Percentiles rank a stretch among this genome's conserved stretches.
Evolutionary conservation across 2,888 invertebrate species (phyloP).

Genomic region (Melanchra persicariae): DNA sequence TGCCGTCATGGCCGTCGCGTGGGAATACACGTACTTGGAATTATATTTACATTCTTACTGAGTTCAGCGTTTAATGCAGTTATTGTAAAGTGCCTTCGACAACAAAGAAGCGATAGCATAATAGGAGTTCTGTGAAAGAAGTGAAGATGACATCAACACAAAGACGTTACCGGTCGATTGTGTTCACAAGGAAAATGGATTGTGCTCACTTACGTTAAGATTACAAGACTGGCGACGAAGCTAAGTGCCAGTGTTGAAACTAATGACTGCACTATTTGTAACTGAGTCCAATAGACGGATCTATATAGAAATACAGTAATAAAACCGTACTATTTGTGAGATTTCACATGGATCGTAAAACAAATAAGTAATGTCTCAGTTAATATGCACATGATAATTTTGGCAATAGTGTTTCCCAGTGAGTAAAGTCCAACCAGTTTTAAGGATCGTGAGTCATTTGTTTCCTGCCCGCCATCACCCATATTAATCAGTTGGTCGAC

Average conservation of each 20-base stretch:
- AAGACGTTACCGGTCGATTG: conserved; percentile 62
- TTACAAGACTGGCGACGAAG: conserved; percentile 53
- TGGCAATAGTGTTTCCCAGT: conserved; percentile 13
- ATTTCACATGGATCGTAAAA: conserved; percentile 16
- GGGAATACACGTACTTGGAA: conserved; percentile 81
- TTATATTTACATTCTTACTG: conserved; percentile 78
- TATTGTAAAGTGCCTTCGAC: conserved; percentile 67
- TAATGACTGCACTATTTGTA: conserved; percentile 59
- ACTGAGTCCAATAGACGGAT: conserved; percentile 29
- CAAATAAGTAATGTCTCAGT: conserved; percentile 4
- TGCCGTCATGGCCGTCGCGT: conserved; percentile 76
- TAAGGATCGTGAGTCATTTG: conserved; percentile 36
- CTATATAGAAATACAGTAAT: conserved; percentile 22
- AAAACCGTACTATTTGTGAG: conserved; percentile 19
- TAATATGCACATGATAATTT: conserved; percentile 27
- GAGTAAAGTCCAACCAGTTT: conserved; percentile 19
- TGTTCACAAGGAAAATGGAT: conserved; percentile 68
- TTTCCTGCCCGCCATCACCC: conserved; percentile 19
- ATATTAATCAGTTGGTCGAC: conserved; percentile 26
- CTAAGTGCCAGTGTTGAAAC: conserved; percentile 55
- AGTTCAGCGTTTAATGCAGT: conserved; percentile 71
- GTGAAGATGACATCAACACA: conserved; percentile 66
- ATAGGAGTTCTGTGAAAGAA: conserved; percentile 66
- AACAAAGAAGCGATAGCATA: conserved; percentile 70
- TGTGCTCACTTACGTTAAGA: conserved; percentile 49